Percentiles rank a stretch among this genome's conserved stretches.
phyloP scores from a whole-genome alignment of 1,140 invertebrate species.

The Saccostrea cuccullata region DNA sequence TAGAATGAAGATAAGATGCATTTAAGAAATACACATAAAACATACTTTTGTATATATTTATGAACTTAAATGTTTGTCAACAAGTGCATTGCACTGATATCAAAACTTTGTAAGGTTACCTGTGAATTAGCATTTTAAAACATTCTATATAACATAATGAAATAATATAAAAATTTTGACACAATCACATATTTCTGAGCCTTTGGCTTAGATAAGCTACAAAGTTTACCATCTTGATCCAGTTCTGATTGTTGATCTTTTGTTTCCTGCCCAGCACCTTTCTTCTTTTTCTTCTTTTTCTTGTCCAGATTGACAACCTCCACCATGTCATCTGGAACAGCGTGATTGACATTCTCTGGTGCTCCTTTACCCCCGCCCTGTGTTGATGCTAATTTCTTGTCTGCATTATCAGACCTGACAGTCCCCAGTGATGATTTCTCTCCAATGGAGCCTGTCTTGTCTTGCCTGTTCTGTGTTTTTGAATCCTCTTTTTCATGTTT shows the following conservation, averaged over 20 bases:
- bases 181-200: neutral
- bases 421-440: neutral
- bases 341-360: neutral
- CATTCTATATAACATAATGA: neutral
- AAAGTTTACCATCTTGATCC: neutral
- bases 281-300: conserved; percentile 12
- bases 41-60: too few relatives aligned
- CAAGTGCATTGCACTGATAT: too few relatives aligned
- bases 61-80: too few relatives aligned
- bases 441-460: neutral
- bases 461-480: neutral
- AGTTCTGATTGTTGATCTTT: neutral
- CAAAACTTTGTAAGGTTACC: neutral
- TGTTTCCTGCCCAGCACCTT: neutral
- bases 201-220: neutral
- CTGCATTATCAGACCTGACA: neutral
- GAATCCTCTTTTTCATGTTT: neutral
- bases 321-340: conserved; percentile 1
- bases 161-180: neutral
- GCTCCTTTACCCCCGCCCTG: neutral
- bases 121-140: neutral
- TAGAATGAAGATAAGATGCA: neutral
- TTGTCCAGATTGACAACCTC: neutral
- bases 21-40: too few relatives aligned
- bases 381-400: neutral